These are phyloP conservation scores for Halictus quadricinctus DNA, from an alignment of 2,888 invertebrate species.

Conservation along the genomic window DNA sequence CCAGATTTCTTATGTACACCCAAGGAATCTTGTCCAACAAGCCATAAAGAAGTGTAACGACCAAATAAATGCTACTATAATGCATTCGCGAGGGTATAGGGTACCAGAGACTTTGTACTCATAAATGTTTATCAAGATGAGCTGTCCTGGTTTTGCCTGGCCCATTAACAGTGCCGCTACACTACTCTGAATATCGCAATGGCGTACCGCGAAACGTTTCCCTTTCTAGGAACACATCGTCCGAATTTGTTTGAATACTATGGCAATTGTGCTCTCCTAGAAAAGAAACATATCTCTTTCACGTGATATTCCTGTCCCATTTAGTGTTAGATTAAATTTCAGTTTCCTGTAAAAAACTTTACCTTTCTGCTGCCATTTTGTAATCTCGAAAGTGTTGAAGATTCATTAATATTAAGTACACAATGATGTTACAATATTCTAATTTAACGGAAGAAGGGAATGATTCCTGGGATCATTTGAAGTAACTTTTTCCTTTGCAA, in stretches of 20 bases:
- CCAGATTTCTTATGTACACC: constrained; percentile 46
- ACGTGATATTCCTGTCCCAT: too few relatives aligned
- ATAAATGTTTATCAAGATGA: constrained; percentile 54
- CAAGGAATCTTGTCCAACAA: constrained; percentile 47
- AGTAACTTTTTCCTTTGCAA: too few relatives aligned
- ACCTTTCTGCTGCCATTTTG: background rate
- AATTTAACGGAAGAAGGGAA: background rate
- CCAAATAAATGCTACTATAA: constrained; percentile 54
- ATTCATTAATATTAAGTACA: background rate
- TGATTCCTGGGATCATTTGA: too few relatives aligned
- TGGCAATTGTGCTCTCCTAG: background rate
- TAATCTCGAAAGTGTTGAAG: background rate
- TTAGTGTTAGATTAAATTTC: background rate
- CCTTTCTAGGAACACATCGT: background rate
- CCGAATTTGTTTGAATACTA: background rate
- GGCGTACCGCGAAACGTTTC: background rate
- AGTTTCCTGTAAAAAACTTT: background rate
- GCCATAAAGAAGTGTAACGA: constrained; percentile 54
- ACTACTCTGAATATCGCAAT: constrained; percentile 20
- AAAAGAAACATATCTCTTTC: constrained; percentile 7
- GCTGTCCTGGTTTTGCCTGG: constrained; percentile 34
- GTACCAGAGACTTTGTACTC: constrained; percentile 46
- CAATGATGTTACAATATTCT: background rate
- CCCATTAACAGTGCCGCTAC: constrained; percentile 39
- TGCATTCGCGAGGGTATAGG: constrained; percentile 34